These are phyloP conservation scores for Siphonodentalium dalli DNA, from an alignment of 2,888 invertebrate genomes.

Conservation along the genomic window DNA sequence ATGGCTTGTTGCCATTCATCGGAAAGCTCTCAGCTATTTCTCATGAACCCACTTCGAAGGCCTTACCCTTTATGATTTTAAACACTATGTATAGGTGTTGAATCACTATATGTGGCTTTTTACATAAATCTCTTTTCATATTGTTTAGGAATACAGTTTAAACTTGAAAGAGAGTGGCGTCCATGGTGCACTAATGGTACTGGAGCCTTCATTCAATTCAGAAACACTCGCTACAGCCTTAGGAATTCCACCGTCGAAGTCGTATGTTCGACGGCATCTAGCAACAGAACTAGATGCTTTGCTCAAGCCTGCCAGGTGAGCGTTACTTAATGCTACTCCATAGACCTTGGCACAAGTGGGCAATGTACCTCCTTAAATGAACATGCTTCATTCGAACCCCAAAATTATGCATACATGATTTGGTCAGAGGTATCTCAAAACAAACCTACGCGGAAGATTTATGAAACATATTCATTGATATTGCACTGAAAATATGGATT, in stretches of 20 bases:
- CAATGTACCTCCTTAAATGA: neutral
- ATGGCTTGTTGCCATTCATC: too few species aligned
- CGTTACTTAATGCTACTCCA: neutral
- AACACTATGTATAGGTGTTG: neutral
- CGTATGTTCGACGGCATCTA: conserved; percentile 89
- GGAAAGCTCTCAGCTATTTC: too few species aligned
- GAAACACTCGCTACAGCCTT: conserved; percentile 88
- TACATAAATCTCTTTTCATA: neutral
- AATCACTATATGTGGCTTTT: neutral
- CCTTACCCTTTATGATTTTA: neutral
- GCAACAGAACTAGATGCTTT: conserved; percentile 89
- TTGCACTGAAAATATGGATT: too few species aligned
- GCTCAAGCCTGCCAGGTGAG: conserved; percentile 87
- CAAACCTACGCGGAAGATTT: too few species aligned
- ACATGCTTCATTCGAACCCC: too few species aligned
- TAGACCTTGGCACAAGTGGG: neutral
- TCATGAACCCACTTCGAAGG: too few species aligned
- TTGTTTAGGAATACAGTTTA: conserved; percentile 80
- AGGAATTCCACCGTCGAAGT: conserved; percentile 90
- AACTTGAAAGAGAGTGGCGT: conserved; percentile 92
- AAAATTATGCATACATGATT: too few species aligned
- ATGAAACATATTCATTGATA: too few species aligned
- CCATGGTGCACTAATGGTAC: conserved; percentile 90
- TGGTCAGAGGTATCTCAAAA: too few species aligned
- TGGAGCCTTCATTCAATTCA: conserved; percentile 92